These are phyloP conservation scores for Anguilla pacifica DNA, from an alignment of 2,797 vertebrate species.

Conservation along the genomic window DNA sequence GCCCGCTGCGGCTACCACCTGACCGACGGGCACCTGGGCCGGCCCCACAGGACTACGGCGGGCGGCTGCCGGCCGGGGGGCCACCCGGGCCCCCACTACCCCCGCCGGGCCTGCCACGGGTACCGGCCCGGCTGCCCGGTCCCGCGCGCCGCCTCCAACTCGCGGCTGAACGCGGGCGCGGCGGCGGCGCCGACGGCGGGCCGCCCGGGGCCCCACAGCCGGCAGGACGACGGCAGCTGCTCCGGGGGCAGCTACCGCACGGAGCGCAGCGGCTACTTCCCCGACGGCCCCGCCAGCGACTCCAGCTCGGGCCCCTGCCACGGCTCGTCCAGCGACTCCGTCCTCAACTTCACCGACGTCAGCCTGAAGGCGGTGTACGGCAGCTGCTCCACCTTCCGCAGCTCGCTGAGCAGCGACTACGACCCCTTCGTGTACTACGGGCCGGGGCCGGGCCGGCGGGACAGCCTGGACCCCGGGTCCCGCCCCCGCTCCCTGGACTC, in stretches of 20 bases:
- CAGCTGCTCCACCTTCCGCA: conserved; percentile 95
- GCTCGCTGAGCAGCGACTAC: conserved; percentile 95
- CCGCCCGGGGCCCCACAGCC: conserved; percentile 59
- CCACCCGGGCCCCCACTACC: conserved; percentile 60
- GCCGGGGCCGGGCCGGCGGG: conserved; percentile 64
- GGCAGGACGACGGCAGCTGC: conserved; percentile 84
- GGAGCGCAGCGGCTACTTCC: conserved; percentile 91
- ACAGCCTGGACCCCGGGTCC: conserved; percentile 58
- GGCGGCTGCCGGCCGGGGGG: conserved; percentile 62
- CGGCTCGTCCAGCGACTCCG: conserved; percentile 94
- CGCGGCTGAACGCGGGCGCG: conserved; percentile 63
- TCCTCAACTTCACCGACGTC: conserved; percentile 92
- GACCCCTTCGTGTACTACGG: conserved; percentile 89
- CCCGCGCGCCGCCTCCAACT: conserved; percentile 62
- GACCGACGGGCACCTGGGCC: conserved; percentile 59
- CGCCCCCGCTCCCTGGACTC: conserved; percentile 86
- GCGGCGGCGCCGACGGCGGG: conserved; percentile 29
- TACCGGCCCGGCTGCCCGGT: conserved; percentile 69
- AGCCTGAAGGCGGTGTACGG: conserved; percentile 93
- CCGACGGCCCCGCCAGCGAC: conserved; percentile 92
- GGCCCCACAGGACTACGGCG: conserved; percentile 66
- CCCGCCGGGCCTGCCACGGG: conserved; percentile 70
- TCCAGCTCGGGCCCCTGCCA: conserved; percentile 96
- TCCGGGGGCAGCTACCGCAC: conserved; percentile 91
- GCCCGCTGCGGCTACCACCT: conserved; percentile 67